Percentiles rank a stretch among this genome's conserved stretches.
Evolutionary conservation across 2,888 invertebrate species (phyloP).

Genomic region (Ametastegia equiseti): DNA sequence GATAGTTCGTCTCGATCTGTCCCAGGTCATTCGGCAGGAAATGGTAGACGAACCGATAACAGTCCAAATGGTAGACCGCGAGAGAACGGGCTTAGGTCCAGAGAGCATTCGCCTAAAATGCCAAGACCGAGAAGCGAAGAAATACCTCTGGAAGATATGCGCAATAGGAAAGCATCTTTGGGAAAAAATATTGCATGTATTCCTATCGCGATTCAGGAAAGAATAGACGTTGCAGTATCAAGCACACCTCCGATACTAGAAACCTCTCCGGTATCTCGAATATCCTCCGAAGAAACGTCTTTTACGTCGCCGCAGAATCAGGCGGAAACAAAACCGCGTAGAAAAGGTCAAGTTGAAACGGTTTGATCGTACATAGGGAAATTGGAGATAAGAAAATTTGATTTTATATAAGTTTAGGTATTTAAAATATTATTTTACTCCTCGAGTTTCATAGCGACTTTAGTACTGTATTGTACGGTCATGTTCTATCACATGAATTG

Average conservation of each 20-base stretch:
- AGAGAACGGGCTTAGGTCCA: slow-evolving; percentile 78
- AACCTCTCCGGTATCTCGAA: slow-evolving; percentile 54
- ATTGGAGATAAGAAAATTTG: background rate
- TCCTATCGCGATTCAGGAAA: slow-evolving; percentile 54
- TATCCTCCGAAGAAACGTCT: slow-evolving; percentile 86
- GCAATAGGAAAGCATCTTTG: slow-evolving; percentile 71
- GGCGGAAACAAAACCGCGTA: slow-evolving; percentile 74
- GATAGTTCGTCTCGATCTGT: slow-evolving; percentile 66
- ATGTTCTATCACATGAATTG: background rate
- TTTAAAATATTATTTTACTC: background rate
- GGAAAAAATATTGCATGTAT: slow-evolving; percentile 61
- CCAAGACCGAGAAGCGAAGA: slow-evolving; percentile 88
- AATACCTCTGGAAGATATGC: slow-evolving; percentile 89
- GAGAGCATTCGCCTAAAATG: slow-evolving; percentile 85
- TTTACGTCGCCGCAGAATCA: slow-evolving; percentile 83
- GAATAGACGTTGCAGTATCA: slow-evolving; percentile 54
- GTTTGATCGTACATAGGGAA: slow-evolving; percentile 76
- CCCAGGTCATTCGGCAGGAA: slow-evolving; percentile 54
- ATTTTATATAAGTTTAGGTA: background rate
- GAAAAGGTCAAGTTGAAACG: slow-evolving; percentile 81
- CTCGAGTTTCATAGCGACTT: slow-evolving; percentile 4
- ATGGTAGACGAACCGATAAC: slow-evolving; percentile 58
- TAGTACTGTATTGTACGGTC: background rate
- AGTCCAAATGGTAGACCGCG: slow-evolving; percentile 55
- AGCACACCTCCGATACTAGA: slow-evolving; percentile 17